phyloP scores from a whole-genome alignment of 2,888 invertebrate species.

The Choreutis nemorana region DNA sequence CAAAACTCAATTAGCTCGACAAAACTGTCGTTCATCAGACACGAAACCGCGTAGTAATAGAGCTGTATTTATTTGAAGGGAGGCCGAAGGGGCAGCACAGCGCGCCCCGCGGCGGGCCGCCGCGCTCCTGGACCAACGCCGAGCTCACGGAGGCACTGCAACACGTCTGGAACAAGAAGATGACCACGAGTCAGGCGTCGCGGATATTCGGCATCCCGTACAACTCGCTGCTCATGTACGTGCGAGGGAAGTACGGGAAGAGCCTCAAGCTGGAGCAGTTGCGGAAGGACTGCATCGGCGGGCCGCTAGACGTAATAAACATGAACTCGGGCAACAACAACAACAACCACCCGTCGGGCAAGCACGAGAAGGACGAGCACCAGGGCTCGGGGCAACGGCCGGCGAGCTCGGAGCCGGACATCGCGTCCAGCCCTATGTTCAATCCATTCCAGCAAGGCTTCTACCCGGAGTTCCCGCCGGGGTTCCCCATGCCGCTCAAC shows the following conservation, averaged over 20 bases:
- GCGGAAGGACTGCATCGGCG: conserved; percentile 87
- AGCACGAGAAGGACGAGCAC: conserved; percentile 66
- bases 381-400: conserved; percentile 62
- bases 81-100: conserved; percentile 92
- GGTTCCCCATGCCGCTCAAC: conserved; percentile 84
- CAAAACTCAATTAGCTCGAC: conserved; percentile 40
- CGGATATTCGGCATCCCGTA: conserved; percentile 93
- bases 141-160: conserved; percentile 90
- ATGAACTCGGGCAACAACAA: conserved; percentile 69
- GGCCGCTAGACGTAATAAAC: conserved; percentile 76
- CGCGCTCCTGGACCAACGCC: conserved; percentile 91
- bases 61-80: conserved; percentile 57
- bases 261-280: conserved; percentile 88
- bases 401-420: conserved; percentile 72
- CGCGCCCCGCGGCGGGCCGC: conserved; percentile 89
- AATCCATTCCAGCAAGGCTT: conserved; percentile 82
- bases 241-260: conserved; percentile 92
- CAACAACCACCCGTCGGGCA: conserved; percentile 59
- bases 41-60: conserved; percentile 19
- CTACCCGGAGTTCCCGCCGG: conserved; percentile 82
- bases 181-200: conserved; percentile 93
- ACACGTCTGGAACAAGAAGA: conserved; percentile 95
- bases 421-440: conserved; percentile 73
- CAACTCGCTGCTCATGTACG: conserved; percentile 91
- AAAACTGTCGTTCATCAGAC: conserved; percentile 27